Evolutionary conservation across 64 coral and sea anemone genomes (phyloP).

Genomic region (Montipora capricornis): DNA sequence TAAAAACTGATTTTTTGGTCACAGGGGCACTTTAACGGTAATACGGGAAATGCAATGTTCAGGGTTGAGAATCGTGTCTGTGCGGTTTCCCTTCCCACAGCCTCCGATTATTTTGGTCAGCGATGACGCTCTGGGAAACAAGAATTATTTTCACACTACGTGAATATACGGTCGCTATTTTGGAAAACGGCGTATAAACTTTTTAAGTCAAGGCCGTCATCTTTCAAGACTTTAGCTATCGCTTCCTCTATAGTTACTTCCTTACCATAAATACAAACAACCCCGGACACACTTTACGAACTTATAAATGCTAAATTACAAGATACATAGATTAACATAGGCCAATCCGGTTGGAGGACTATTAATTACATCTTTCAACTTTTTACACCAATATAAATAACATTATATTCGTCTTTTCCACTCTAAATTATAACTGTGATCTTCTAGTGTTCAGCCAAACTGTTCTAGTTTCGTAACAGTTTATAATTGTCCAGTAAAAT

Average conservation of each 20-base stretch:
- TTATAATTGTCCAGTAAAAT: constrained; percentile 19
- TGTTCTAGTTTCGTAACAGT: not conserved
- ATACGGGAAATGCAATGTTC: too few relatives aligned
- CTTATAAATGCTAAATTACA: not conserved
- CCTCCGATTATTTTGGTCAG: too few relatives aligned
- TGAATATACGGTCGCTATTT: too few relatives aligned
- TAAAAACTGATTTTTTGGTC: too few relatives aligned
- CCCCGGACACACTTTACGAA: not conserved
- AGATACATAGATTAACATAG: not conserved
- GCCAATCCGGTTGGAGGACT: not conserved
- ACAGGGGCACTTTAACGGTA: too few relatives aligned
- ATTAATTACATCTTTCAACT: constrained; percentile 51
- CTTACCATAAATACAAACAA: not conserved
- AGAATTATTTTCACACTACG: too few relatives aligned
- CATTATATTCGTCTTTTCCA: constrained; percentile 32
- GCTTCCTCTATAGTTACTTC: not conserved
- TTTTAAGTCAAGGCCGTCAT: not conserved
- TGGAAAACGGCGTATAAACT: too few relatives aligned
- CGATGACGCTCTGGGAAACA: too few relatives aligned
- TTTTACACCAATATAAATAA: constrained; percentile 64
- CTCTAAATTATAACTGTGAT: constrained; percentile 39
- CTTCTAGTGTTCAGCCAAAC: not conserved
- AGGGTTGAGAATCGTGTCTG: too few relatives aligned
- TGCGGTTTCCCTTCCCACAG: too few relatives aligned
- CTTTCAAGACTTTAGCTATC: not conserved